Evolutionary conservation across 30 jellyfish, hydroid and myxozoan genomes (phyloP).

Genomic region (Hydractinia symbiolongicarpus): DNA sequence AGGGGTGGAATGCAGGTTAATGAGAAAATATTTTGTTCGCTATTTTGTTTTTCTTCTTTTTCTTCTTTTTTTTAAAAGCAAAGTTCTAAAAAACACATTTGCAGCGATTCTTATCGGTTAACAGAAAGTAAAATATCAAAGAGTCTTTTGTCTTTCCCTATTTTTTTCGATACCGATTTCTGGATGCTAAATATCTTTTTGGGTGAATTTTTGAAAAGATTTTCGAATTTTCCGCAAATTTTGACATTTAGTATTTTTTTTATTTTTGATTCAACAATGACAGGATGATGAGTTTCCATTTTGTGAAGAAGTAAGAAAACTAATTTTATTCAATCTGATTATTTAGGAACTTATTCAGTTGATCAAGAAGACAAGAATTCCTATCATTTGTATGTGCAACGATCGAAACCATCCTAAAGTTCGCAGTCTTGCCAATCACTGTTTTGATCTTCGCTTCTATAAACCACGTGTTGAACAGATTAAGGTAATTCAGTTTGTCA

Average conservation of each 20-base stretch:
- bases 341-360: constrained; percentile 67
- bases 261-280: not conserved
- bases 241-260: not conserved
- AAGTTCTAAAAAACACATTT: too few relatives aligned
- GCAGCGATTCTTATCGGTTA: too few relatives aligned
- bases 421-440: constrained; percentile 85
- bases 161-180: too few relatives aligned
- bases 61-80: not conserved
- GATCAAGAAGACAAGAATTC: constrained; percentile 74
- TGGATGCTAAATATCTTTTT: too few relatives aligned
- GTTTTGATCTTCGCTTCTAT: constrained; percentile 89
- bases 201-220: too few relatives aligned
- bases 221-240: too few relatives aligned
- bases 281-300: not conserved
- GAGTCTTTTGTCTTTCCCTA: too few relatives aligned
- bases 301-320: not conserved
- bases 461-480: constrained; percentile 91
- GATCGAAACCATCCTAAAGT: constrained; percentile 92
- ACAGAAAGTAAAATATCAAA: too few relatives aligned
- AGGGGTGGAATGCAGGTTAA: constrained; percentile 92
- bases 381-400: constrained; percentile 96
- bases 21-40: not conserved
- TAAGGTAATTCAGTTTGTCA: constrained; percentile 43
- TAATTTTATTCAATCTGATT: not conserved
- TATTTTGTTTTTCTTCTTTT: not conserved